Evolutionary conservation across 2,113 vertebrate species (phyloP).

Genomic region (Herpetotheres cachinnans): DNA sequence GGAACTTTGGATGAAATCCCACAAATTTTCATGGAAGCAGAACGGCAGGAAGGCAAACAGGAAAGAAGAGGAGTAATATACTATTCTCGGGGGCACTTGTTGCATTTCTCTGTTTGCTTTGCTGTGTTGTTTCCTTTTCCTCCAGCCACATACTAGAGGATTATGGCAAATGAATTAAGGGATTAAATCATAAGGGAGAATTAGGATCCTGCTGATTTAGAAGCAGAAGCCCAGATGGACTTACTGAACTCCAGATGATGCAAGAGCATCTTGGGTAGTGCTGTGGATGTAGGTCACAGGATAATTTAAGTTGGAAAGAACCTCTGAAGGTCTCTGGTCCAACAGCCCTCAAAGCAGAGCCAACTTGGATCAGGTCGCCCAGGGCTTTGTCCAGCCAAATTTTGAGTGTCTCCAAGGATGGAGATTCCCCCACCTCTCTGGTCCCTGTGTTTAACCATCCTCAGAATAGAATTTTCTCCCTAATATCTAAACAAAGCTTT

Average conservation of each 20-base stretch:
- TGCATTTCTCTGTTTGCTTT: slow-evolving; percentile 44
- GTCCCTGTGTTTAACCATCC: not conserved
- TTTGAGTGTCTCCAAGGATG: not conserved
- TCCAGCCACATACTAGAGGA: slow-evolving; percentile 4
- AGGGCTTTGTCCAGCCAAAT: not conserved
- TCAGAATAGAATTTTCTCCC: not conserved
- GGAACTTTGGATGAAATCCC: slow-evolving; percentile 43
- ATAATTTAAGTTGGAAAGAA: not conserved
- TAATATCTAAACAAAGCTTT: not conserved
- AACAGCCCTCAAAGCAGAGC: not conserved
- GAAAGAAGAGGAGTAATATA: slow-evolving; percentile 65
- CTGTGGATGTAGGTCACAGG: not conserved
- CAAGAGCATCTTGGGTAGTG: not conserved
- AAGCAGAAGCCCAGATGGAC: slow-evolving; percentile 13
- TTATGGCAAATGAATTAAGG: slow-evolving; percentile 49
- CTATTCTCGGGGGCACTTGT: slow-evolving; percentile 16
- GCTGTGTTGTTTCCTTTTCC: not conserved
- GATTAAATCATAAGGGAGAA: slow-evolving; percentile 29
- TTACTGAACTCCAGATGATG: slow-evolving; percentile 2
- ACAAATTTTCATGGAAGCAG: slow-evolving; percentile 39
- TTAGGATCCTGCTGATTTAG: not conserved
- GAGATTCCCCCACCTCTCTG: not conserved
- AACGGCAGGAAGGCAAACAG: slow-evolving; percentile 55
- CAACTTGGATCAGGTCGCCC: not conserved
- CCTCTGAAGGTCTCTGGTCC: not conserved